Percentiles rank a stretch among this genome's conserved stretches.
Evolutionary conservation across 1,140 invertebrate species (phyloP).

Genomic region (Drosophila auraria): DNA sequence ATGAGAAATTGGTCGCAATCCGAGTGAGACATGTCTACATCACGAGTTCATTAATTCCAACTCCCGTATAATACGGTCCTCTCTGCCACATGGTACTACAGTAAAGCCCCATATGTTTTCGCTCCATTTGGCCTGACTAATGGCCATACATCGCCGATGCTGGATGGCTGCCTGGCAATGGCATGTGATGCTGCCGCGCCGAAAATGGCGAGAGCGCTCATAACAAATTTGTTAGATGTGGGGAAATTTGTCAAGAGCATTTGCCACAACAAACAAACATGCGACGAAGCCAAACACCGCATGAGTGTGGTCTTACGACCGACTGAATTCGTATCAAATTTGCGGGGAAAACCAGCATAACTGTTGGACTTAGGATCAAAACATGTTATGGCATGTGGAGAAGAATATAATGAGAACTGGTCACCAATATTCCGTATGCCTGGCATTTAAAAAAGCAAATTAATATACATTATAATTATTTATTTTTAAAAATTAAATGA

Average conservation of each 20-base stretch:
- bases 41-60: slow-evolving; percentile 74
- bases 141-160: slow-evolving; percentile 39
- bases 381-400: neutral
- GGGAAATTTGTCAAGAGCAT: slow-evolving; percentile 63
- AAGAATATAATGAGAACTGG: neutral
- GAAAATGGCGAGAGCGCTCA: slow-evolving; percentile 59
- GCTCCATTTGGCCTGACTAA: slow-evolving; percentile 65
- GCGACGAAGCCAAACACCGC: slow-evolving; percentile 9
- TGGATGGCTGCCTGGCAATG: slow-evolving; percentile 19
- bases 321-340: slow-evolving; percentile 9
- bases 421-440: neutral
- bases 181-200: slow-evolving; percentile 31
- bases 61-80: slow-evolving; percentile 28
- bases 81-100: slow-evolving; percentile 4
- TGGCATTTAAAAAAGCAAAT: neutral
- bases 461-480: neutral
- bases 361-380: neutral
- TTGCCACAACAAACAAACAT: slow-evolving; percentile 49
- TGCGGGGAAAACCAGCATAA: neutral
- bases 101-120: slow-evolving; percentile 40
- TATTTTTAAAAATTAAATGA: neutral
- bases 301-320: slow-evolving; percentile 6
- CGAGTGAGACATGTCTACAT: slow-evolving; percentile 65
- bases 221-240: slow-evolving; percentile 70
- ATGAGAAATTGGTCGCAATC: slow-evolving; percentile 55